Evolutionary conservation across 2,113 vertebrate species (phyloP).

Genomic region (Rallus limicola): DNA sequence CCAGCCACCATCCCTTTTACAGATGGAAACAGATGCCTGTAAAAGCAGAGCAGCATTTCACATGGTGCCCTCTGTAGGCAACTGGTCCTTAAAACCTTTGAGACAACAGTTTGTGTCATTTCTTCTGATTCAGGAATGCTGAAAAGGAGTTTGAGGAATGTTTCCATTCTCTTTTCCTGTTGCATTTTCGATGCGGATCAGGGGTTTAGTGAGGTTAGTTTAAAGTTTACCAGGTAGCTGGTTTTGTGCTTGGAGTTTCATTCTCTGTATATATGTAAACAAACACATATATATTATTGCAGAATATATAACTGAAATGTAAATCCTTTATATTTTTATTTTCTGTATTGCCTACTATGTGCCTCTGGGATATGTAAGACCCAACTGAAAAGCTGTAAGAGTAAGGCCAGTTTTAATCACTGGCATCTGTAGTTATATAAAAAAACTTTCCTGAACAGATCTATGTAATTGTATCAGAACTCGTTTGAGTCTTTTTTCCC

Average conservation of each 20-base stretch:
- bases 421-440: conserved; percentile 3
- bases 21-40: background rate
- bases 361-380: conserved; percentile 49
- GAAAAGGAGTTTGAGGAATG: background rate
- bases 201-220: background rate
- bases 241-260: conserved; percentile 44
- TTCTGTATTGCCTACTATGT: conserved; percentile 49
- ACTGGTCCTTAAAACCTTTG: background rate
- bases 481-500: background rate
- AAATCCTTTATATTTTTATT: conserved; percentile 58
- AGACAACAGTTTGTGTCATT: background rate
- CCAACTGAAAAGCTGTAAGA: conserved; percentile 22
- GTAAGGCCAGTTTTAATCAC: conserved; percentile 2
- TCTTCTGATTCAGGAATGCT: background rate
- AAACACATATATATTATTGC: background rate
- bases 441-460: conserved; percentile 5
- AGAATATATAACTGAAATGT: conserved; percentile 23
- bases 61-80: background rate
- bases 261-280: background rate
- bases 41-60: background rate
- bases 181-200: background rate
- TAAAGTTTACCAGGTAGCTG: conserved; percentile 17
- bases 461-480: background rate
- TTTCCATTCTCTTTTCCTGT: background rate
- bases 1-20: background rate